Base-by-base conservation (phyloP, 2,797 vertebrate genomes). In the Liparis tanakae region DNA sequence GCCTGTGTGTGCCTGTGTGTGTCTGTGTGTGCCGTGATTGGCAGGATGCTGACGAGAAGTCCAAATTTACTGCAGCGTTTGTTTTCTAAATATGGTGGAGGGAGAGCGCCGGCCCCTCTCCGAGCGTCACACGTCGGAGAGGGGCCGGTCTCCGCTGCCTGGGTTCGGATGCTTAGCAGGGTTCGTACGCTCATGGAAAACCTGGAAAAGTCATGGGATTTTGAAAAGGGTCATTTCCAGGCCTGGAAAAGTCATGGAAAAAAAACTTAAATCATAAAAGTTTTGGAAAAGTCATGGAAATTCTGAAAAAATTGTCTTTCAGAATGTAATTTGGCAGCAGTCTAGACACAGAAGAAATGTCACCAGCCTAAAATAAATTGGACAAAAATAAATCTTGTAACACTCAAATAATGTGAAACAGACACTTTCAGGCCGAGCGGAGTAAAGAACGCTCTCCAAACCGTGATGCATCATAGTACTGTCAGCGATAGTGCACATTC, bases 11-110 rank as follows among this genome's bases (percentile, higher is more conserved):
- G n/a, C n/a, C n/a, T n/a, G n/a, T n/a, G 46, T 77, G 67, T 9
- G 79, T 76, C 44, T 20, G 39, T 67, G 22, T 51, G 68, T 74
- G 67, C 60, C 22, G 14, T 36, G 67, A 75, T 8, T 72, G 78
- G 46, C 76, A 46, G 43, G 65, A 84, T 41, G 63, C 70, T 86
- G 82, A 88, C 82, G 83, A 55, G 54, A 70, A 62, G 67, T 73
- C 60, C 63, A 13, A 67, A 81, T 88, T 89, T 87, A 87, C 55
- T 59, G 53, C 59, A 15, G 41, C 83, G 74, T 76, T 81, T 74
- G 58, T 79, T 88, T 82, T 80, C 73, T 65, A 75, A 84, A 79
- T 85, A 82, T 84, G 71, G 80, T 3, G 56, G 53, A 1, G 58
- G 44, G 44, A 50, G 53, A 41, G 74, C n/a, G 5, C 66, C 41